A percentile compares a stretch with the other conserved stretches of the same genome.
phyloP scores from a whole-genome alignment of 2,888 invertebrate species.

The Brassicogethes aeneus region DNA sequence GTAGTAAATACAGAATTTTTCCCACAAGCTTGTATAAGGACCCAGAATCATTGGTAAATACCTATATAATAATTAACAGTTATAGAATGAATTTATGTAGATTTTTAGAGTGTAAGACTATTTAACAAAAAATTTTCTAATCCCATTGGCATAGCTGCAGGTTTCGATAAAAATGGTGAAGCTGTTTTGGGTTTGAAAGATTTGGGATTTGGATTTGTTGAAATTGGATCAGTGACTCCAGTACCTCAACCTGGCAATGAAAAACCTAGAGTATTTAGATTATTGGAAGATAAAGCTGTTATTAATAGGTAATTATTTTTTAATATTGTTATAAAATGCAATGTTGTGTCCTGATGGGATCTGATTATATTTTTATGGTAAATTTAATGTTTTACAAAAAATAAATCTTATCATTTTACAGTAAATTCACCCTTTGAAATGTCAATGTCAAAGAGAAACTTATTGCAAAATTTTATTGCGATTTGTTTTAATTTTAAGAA shows the following conservation, averaged over 20 bases:
- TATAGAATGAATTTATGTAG: too few species aligned
- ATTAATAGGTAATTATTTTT: slow-evolving; percentile 63
- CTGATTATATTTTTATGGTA: too few species aligned
- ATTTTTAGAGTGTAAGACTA: slow-evolving; percentile 60
- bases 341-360: too few species aligned
- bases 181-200: slow-evolving; percentile 72
- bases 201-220: slow-evolving; percentile 91
- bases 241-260: slow-evolving; percentile 87
- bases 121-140: slow-evolving; percentile 68
- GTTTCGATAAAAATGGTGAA: slow-evolving; percentile 97
- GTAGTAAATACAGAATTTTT: slow-evolving; percentile 68
- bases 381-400: too few species aligned
- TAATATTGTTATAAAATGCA: too few species aligned
- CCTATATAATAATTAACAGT: too few species aligned
- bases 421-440: too few species aligned
- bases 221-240: slow-evolving; percentile 95
- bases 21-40: slow-evolving; percentile 53
- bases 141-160: slow-evolving; percentile 96
- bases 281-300: slow-evolving; percentile 76
- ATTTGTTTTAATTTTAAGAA: too few species aligned
- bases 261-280: slow-evolving; percentile 85
- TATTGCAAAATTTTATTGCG: too few species aligned
- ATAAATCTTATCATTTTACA: too few species aligned
- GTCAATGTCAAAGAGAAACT: too few species aligned
- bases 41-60: slow-evolving; percentile 58